Evolutionary conservation across 2,797 vertebrate genomes (phyloP), one percentile per base, ranked within the genome.

Genomic region (Danio tinwini): DNA sequence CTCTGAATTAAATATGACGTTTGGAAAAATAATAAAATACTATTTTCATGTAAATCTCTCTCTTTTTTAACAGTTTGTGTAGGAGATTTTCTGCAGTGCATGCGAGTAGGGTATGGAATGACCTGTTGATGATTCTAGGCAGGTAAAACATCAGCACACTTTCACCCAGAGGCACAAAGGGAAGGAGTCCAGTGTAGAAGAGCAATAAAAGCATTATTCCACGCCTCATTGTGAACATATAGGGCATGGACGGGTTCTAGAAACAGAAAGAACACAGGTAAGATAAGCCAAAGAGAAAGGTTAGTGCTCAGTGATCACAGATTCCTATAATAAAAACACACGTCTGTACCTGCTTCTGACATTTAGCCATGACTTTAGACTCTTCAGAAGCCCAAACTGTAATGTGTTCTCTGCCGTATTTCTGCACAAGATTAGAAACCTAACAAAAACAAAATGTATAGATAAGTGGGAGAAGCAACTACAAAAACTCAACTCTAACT

Each of bases 371-470:
- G 86, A 95, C 77, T 0, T 52, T 70, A 50, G 80, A 88, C 62
- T 92, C 84, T 17, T 89, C 86, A 0, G 93, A 88, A 29, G 94
- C 93, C 95, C 95, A 97, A 73, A 96, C 87, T 0, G 95, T 96
- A 85, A 94, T 93, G 7, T 85, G 80, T 0, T 90, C 92, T 76
- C 96, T 93, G 52, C 70, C 65, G 62, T 93, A 95, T 40, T 49
- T 11, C 74, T 59, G 90, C 5, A 94, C 93, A 82, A 97, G 82
- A 45, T 85, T 74, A 7, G 94, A 93, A 42, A 96, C 89, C 96
- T 97, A 45, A 64, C 40, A 29, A 67, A 56, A 3, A 79, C 14
- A 77, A 40, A 40, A 61, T 14, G 19, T 19, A 44, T 1, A 49
- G 29, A 29, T 29, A 29, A 29, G 3, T 29, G 29, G 29, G 29